phyloP scores from a whole-genome alignment of 1,140 invertebrate genomes.

The Aphaenogaster ashmeadi region DNA sequence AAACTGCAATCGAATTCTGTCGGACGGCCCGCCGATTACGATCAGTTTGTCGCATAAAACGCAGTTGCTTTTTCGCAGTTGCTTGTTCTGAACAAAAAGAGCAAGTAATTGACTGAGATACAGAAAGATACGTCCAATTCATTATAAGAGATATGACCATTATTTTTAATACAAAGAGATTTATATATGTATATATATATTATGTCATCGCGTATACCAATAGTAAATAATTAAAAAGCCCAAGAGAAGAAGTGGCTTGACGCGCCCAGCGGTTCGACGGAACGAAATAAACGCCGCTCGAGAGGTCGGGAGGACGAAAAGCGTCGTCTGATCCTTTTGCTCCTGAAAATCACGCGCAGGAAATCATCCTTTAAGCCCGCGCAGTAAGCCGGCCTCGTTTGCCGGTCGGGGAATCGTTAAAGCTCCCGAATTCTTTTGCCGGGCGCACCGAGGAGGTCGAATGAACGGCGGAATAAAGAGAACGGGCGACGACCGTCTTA shows the following conservation, averaged over 20 bases:
- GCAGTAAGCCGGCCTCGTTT: slow-evolving; percentile 47
- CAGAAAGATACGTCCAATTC: background rate
- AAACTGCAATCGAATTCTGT: slow-evolving; percentile 35
- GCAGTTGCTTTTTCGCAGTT: background rate
- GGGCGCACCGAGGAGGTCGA: slow-evolving; percentile 56
- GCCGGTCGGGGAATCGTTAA: slow-evolving; percentile 71
- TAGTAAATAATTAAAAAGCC: background rate
- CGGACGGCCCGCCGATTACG: slow-evolving; percentile 3
- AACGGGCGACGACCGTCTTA: slow-evolving; percentile 61
- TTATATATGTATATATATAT: background rate
- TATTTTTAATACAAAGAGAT: background rate
- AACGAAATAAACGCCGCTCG: slow-evolving; percentile 8
- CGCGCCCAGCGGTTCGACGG: background rate
- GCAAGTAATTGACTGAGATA: background rate
- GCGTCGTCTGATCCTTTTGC: slow-evolving; percentile 45
- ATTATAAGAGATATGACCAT: background rate
- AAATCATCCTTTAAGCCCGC: slow-evolving; percentile 54
- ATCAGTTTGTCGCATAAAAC: background rate
- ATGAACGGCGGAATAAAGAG: slow-evolving; percentile 67
- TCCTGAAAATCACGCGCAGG: slow-evolving; percentile 56
- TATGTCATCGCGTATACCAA: background rate
- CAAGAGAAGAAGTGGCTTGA: background rate
- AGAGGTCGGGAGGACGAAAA: background rate
- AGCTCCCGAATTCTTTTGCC: slow-evolving; percentile 67
- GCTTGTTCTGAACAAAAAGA: background rate